Percentiles rank a stretch among this genome's conserved stretches.
phyloP scores from a whole-genome alignment of 2,888 invertebrate genomes.

The Loripinus fragilis region DNA sequence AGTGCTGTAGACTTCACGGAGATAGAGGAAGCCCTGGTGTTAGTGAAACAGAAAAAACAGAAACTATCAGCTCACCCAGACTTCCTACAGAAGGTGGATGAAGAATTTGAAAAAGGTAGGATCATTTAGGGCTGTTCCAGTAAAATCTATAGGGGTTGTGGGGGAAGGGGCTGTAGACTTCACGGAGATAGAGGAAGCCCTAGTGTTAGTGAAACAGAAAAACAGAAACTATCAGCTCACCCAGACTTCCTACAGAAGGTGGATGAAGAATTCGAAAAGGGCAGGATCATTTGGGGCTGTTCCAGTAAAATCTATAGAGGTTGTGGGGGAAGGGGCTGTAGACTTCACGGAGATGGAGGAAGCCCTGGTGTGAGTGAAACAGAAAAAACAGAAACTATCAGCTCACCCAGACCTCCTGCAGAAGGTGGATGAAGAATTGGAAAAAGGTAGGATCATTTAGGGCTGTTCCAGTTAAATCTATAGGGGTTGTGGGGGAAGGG shows the following conservation, averaged over 20 bases:
- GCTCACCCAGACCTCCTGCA: constrained; percentile 80
- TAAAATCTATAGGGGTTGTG: no score
- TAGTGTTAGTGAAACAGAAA: constrained; percentile 82
- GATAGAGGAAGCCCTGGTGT: constrained; percentile 83
- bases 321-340: constrained; percentile 83
- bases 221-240: constrained; percentile 73
- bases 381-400: constrained; percentile 76
- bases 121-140: no score
- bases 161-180: constrained; percentile 83
- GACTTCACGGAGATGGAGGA: constrained; percentile 83
- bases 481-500: constrained; percentile 77
- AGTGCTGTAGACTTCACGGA: no score
- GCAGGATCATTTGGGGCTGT: no score
- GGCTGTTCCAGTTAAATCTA: no score
- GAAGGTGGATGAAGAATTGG: no score
- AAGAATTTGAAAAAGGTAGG: constrained; percentile 81
- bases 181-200: constrained; percentile 83
- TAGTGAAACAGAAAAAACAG: constrained; percentile 82
- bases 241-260: constrained; percentile 81
- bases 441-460: constrained; percentile 72
- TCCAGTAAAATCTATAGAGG: no score
- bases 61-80: constrained; percentile 75
- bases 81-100: no score
- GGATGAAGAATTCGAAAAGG: constrained; percentile 81
- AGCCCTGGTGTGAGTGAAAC: constrained; percentile 82